Evolutionary conservation across 2,113 vertebrate genomes (phyloP).

Genomic region (Oryzias melastigma): DNA sequence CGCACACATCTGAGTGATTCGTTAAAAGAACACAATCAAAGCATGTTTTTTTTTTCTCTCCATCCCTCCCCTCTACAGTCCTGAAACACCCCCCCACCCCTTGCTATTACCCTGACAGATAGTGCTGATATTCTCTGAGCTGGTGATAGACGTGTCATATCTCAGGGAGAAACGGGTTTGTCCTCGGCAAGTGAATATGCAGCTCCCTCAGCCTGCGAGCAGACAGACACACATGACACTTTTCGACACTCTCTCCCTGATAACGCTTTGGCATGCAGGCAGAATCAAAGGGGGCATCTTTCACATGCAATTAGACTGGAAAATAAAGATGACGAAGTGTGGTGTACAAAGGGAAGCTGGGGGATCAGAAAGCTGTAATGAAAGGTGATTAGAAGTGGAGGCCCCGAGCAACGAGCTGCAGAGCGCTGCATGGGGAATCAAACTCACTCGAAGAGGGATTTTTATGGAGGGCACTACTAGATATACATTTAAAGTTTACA

Average conservation of each 20-base stretch:
- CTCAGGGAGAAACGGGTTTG: constrained; percentile 84
- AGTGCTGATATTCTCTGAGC: constrained; percentile 85
- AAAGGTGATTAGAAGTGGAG: constrained; percentile 88
- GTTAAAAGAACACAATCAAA: constrained; percentile 38
- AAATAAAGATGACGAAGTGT: constrained; percentile 93
- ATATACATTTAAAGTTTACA: constrained; percentile 53
- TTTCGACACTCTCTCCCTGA: constrained; percentile 84
- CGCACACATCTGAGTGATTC: constrained; percentile 14
- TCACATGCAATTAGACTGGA: constrained; percentile 92
- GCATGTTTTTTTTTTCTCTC: constrained; percentile 29
- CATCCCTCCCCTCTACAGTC: constrained; percentile 15
- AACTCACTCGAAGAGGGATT: constrained; percentile 77
- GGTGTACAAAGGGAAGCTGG: constrained; percentile 83
- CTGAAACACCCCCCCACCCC: constrained; percentile 44
- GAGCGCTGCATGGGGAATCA: constrained; percentile 36
- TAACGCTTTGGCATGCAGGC: constrained; percentile 85
- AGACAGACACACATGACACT: constrained; percentile 82
- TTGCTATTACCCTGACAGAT: constrained; percentile 87
- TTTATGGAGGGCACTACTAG: constrained; percentile 67
- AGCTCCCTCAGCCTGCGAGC: constrained; percentile 78
- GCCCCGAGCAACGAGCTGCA: constrained; percentile 59
- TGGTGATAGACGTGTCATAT: constrained; percentile 91
- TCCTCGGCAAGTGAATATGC: constrained; percentile 87
- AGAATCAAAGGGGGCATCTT: constrained; percentile 93
- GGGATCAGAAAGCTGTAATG: constrained; percentile 89